Evolutionary conservation across 2,113 vertebrate species (phyloP).

Genomic region (Sitta europaea): DNA sequence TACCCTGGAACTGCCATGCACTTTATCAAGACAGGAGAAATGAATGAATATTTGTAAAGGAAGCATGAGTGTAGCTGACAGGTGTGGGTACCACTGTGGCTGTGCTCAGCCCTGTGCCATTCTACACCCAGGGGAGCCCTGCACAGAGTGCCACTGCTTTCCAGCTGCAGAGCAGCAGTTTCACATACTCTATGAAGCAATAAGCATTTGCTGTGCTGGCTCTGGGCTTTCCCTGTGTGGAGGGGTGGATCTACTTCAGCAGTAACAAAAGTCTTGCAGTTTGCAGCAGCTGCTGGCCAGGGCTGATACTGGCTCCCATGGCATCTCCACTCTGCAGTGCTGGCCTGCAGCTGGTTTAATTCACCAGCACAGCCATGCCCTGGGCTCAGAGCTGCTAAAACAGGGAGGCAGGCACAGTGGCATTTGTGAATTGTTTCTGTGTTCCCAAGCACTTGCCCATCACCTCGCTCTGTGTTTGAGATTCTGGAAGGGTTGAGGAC

Average conservation of each 20-base stretch:
- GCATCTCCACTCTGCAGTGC: background rate
- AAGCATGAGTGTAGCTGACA: background rate
- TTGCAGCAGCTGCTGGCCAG: background rate
- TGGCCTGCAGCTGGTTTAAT: background rate
- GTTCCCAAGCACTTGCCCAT: background rate
- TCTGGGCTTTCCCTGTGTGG: background rate
- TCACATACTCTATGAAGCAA: background rate
- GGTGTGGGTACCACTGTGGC: background rate
- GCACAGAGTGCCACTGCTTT: background rate
- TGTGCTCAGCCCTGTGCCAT: background rate
- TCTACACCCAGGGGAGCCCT: background rate
- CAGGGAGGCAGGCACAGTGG: accelerated
- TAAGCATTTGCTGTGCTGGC: background rate
- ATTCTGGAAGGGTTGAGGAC: background rate
- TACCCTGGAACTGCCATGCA: background rate
- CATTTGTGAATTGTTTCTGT: background rate
- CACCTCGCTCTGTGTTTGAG: background rate
- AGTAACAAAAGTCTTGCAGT: background rate
- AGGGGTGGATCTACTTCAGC: background rate
- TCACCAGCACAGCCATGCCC: background rate
- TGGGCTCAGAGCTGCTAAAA: background rate
- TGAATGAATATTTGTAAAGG: background rate
- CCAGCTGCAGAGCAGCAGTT: background rate
- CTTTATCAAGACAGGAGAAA: background rate
- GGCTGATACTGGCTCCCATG: background rate